Conservation (phyloP, 2,888 invertebrate species). For the Drosophila aldrichi region DNA sequence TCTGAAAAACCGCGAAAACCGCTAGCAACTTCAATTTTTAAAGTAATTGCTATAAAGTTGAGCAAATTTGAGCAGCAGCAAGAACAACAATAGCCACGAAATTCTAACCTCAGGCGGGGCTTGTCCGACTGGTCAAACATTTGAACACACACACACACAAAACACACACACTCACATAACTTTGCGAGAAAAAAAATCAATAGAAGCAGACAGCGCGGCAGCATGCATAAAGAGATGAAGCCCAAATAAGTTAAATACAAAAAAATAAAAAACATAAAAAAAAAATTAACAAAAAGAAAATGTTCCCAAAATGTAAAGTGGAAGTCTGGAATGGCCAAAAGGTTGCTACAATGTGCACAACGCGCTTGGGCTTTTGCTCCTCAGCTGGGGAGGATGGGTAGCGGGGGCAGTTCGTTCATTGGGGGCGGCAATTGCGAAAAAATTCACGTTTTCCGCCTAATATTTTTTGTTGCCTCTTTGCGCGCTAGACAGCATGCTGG, state of each 20-base stretch:
- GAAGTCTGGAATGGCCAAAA: constrained; percentile 55
- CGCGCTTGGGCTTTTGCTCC: constrained; percentile 49
- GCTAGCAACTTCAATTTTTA: constrained; percentile 80
- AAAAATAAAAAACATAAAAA: constrained; percentile 39
- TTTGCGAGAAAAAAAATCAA: constrained; percentile 84
- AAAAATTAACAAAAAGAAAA: constrained; percentile 32
- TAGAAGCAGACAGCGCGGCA: constrained; percentile 85
- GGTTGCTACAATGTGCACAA: constrained; percentile 78
- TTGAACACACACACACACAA: constrained; percentile 44
- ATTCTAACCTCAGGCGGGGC: constrained; percentile 77
- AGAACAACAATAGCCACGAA: constrained; percentile 50
- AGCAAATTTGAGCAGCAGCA: constrained; percentile 59
- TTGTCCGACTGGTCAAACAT: constrained; percentile 63
- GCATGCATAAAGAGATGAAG: constrained; percentile 70
- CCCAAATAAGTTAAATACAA: constrained; percentile 70
- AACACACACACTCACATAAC: constrained; percentile 27
- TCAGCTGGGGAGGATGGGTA: constrained; percentile 1
- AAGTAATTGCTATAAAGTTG: constrained; percentile 81
- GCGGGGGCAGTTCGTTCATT: constrained; percentile 6
- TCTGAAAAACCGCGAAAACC: constrained; percentile 71
- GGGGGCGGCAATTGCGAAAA: constrained; percentile 74
- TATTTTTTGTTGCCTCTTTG: constrained; percentile 65
- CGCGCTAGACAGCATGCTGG: constrained; percentile 49
- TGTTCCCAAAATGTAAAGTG: constrained; percentile 41
- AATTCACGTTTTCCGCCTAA: constrained; percentile 80